phyloP scores from a whole-genome alignment of 2,113 vertebrate species.

The Rhizomys pruinosus region DNA sequence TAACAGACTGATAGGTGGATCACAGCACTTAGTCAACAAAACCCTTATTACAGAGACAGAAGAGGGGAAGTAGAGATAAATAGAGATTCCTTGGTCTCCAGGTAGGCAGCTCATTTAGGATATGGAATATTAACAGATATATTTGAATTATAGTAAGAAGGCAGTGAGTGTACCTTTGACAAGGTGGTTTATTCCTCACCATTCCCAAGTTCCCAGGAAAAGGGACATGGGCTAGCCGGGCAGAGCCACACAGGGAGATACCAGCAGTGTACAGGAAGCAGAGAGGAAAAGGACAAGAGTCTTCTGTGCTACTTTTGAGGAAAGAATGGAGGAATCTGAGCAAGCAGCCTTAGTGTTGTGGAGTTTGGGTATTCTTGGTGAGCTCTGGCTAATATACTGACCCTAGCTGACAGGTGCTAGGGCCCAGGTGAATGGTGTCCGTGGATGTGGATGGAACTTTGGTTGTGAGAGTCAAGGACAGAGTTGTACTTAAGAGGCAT shows the following conservation, averaged over 20 bases:
- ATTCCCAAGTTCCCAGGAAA: too few species aligned
- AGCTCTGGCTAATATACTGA: too few species aligned
- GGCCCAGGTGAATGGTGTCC: too few species aligned
- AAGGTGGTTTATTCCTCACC: not conserved
- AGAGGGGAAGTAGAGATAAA: not conserved
- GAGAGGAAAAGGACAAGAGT: fast-evolving
- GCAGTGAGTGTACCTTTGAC: not conserved
- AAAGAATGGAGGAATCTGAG: not conserved
- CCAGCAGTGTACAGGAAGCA: not conserved
- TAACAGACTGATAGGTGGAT: too few species aligned
- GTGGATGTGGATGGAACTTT: too few species aligned
- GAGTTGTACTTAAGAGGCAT: not conserved
- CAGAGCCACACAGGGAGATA: not conserved
- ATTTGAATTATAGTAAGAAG: not conserved
- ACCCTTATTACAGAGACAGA: not conserved
- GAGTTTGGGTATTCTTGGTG: fast-evolving
- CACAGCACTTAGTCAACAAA: not conserved
- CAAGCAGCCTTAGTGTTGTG: fast-evolving
- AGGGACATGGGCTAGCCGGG: fast-evolving
- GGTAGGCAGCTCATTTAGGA: not conserved
- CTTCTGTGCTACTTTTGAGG: not conserved
- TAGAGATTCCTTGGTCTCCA: not conserved
- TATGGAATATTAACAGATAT: not conserved
- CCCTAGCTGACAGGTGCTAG: not conserved
- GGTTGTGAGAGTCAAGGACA: not conserved